These are phyloP conservation scores for Leucophenga montana DNA, from an alignment of 2,888 invertebrate species.

Conservation along the genomic window DNA sequence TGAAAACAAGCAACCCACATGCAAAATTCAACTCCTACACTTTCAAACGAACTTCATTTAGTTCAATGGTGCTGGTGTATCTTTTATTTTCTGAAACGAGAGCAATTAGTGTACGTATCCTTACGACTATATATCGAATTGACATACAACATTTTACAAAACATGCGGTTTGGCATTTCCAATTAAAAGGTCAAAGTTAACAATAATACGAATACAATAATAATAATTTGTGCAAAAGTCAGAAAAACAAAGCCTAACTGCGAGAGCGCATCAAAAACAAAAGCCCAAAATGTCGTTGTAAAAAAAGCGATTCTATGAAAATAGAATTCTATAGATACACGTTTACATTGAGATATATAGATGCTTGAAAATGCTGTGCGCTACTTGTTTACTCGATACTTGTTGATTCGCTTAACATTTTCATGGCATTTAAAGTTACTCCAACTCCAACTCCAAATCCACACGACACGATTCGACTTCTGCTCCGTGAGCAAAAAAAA, in stretches of 20 bases:
- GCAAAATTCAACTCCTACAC: too few relatives aligned
- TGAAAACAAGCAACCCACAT: slow-evolving; percentile 3
- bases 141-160: not conserved
- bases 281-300: not conserved
- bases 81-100: too few relatives aligned
- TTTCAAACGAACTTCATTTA: too few relatives aligned
- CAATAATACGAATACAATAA: not conserved
- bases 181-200: slow-evolving; percentile 14
- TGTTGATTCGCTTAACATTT: slow-evolving; percentile 7
- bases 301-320: not conserved
- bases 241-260: not conserved
- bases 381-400: not conserved
- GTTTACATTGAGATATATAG: too few relatives aligned
- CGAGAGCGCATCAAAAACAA: not conserved
- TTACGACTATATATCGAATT: too few relatives aligned
- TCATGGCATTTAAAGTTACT: slow-evolving; percentile 19
- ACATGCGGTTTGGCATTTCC: slow-evolving; percentile 9
- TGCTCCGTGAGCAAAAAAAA: too few relatives aligned
- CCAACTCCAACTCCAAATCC: not conserved
- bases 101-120: too few relatives aligned
- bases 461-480: not conserved
- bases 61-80: too few relatives aligned
- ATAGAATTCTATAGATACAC: too few relatives aligned
- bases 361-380: not conserved
- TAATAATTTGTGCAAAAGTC: not conserved